Conservation (phyloP, 2,113 vertebrate species). For the Catharus bicknelli region DNA sequence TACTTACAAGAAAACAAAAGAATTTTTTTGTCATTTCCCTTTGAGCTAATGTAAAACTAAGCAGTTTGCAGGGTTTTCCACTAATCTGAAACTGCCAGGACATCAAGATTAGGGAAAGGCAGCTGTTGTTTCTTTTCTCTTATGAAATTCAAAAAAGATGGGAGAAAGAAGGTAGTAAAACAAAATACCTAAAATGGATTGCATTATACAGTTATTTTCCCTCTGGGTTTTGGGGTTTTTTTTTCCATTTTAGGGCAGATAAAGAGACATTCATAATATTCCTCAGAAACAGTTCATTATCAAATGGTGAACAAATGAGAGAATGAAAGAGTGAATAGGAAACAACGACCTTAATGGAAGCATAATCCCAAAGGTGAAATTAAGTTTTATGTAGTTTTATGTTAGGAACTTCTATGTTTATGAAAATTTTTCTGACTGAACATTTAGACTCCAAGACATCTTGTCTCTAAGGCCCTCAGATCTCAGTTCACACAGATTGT, state of each 20-base stretch:
- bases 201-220: not conserved
- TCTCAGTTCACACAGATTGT: not conserved
- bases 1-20: not conserved
- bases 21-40: not conserved
- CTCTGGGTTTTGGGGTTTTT: not conserved
- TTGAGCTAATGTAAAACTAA: not conserved
- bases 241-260: not conserved
- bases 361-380: conserved; percentile 20
- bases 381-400: not conserved
- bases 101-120: not conserved
- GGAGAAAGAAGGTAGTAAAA: not conserved
- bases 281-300: not conserved
- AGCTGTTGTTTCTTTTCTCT: not conserved
- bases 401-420: not conserved
- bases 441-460: not conserved
- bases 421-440: not conserved
- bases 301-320: not conserved
- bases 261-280: not conserved
- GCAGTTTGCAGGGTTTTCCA: not conserved
- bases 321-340: conserved; percentile 3
- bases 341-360: not conserved
- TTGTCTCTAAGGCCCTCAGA: not conserved
- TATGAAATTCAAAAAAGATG: conserved; percentile 13
- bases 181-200: not conserved
- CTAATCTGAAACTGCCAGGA: not conserved